Evolutionary conservation across 2,113 vertebrate species (phyloP).

Genomic region (Grus americana): DNA sequence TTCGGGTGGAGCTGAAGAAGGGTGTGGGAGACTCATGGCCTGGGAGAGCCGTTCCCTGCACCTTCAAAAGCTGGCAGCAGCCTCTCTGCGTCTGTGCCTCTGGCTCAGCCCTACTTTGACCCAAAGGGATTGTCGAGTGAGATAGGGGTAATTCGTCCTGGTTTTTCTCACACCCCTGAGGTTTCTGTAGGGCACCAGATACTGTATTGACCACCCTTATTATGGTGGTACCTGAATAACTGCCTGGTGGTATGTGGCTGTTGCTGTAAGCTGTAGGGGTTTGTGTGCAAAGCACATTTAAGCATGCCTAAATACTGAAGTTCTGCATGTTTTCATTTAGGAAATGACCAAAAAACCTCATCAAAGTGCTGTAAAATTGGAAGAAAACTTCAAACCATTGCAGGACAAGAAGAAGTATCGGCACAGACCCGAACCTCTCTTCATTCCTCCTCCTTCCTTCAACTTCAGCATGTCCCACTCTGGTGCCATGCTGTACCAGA

Average conservation of each 20-base stretch:
- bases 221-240: neutral
- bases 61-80: neutral
- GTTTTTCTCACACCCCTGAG: neutral
- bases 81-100: neutral
- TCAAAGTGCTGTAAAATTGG: slow-evolving; percentile 55
- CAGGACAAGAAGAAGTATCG: slow-evolving; percentile 82
- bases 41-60: neutral
- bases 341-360: slow-evolving; percentile 72
- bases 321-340: slow-evolving; percentile 50
- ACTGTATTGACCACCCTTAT: neutral
- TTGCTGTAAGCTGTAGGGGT: neutral
- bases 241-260: neutral
- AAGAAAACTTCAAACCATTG: slow-evolving; percentile 67
- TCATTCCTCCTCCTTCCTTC: slow-evolving; percentile 83
- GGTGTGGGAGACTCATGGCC: neutral
- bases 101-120: neutral
- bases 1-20: neutral
- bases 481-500: slow-evolving; percentile 84
- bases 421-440: slow-evolving; percentile 82
- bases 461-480: slow-evolving; percentile 66
- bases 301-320: neutral
- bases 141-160: neutral
- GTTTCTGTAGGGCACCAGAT: neutral
- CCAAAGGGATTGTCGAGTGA: neutral
- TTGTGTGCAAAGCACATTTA: neutral